phyloP scores from a whole-genome alignment of 2,113 vertebrate species.

The Guaruba guarouba region DNA sequence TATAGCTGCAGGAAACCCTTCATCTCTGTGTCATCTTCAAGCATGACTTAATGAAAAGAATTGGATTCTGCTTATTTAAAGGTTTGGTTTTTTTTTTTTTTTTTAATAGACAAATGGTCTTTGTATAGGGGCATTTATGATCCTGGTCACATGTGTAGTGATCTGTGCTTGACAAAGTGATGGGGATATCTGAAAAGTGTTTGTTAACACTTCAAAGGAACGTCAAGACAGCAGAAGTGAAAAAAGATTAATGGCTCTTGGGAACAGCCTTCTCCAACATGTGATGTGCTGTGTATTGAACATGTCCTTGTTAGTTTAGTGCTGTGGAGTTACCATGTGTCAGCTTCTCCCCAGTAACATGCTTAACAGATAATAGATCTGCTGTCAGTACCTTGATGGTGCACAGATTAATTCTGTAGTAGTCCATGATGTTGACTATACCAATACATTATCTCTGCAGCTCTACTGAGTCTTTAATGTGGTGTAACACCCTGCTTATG shows the following conservation, averaged over 20 bases:
- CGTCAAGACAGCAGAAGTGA: slow-evolving; percentile 21
- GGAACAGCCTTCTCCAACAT: neutral
- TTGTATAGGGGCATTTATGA: slow-evolving; percentile 20
- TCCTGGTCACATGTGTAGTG: neutral
- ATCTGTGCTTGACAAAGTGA: slow-evolving; percentile 41
- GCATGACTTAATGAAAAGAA: neutral
- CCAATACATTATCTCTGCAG: neutral
- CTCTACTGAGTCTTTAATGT: neutral
- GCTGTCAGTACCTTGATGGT: neutral
- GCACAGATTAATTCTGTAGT: neutral
- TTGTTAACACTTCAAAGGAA: slow-evolving; percentile 13
- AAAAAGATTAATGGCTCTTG: neutral
- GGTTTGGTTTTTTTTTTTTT: neutral
- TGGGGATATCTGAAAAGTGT: slow-evolving; percentile 13
- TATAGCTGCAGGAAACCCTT: slow-evolving; percentile 15
- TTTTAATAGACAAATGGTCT: slow-evolving; percentile 24
- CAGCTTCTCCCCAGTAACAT: neutral
- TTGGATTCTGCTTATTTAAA: neutral
- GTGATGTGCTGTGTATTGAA: neutral
- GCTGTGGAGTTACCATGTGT: neutral
- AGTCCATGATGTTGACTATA: neutral
- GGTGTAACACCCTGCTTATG: neutral
- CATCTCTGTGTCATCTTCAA: neutral
- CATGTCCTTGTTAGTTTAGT: neutral
- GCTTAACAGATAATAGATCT: neutral